Percentiles rank a stretch among this genome's conserved stretches.
phyloP scores from a whole-genome alignment of 64 coral and sea anemone species.

The Pocillopora verrucosa region DNA sequence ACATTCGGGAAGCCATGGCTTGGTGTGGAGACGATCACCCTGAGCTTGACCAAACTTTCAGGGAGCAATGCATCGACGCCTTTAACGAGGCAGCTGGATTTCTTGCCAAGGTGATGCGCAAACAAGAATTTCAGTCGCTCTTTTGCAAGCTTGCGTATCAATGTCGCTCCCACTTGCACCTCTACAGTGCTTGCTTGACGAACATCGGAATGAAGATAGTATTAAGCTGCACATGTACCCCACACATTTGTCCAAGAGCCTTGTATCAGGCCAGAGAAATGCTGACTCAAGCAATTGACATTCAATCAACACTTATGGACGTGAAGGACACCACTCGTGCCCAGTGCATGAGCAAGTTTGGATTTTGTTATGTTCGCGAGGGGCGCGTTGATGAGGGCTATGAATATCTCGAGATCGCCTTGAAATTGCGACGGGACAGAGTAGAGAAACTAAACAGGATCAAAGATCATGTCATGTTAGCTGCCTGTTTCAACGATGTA shows the following conservation, averaged over 20 bases:
- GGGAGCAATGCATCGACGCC: no score
- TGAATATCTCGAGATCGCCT: neutral
- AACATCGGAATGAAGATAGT: conserved; percentile 52
- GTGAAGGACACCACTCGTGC: conserved; percentile 31
- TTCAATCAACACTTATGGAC: neutral
- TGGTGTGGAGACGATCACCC: no score
- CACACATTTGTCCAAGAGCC: conserved; percentile 27
- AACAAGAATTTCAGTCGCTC: conserved; percentile 40
- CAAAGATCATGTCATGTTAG: conserved; percentile 23
- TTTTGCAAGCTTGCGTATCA: conserved; percentile 22
- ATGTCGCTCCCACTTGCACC: neutral
- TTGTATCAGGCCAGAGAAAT: neutral
- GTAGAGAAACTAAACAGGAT: neutral
- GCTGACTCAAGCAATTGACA: conserved; percentile 18
- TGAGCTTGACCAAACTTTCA: no score
- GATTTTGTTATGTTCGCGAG: conserved; percentile 13
- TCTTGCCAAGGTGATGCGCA: conserved; percentile 50
- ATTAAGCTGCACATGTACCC: conserved; percentile 42
- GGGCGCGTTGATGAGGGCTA: neutral
- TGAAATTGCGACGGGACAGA: neutral
- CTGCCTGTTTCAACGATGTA: conserved; percentile 38
- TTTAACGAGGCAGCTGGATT: conserved; percentile 40
- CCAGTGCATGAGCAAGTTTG: conserved; percentile 60
- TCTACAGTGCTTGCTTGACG: conserved; percentile 19
- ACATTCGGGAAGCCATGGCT: conserved; percentile 24